Evolutionary conservation across 2,888 invertebrate species (phyloP), one percentile per base, ranked within the genome.

Genomic region (Neoaliturus tenellus): DNA sequence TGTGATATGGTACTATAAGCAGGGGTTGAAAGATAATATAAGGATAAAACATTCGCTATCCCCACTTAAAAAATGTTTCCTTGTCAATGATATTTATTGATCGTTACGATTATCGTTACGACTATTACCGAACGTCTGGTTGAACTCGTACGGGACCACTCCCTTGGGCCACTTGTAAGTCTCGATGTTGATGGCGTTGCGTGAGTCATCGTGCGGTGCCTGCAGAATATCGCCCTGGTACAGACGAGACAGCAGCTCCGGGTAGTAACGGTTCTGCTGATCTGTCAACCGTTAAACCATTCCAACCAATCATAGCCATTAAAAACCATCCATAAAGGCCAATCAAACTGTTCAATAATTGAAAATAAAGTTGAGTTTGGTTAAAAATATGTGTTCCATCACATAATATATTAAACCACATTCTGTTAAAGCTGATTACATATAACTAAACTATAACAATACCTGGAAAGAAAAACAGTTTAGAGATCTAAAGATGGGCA

Each of bases 211-310:
- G 33, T 81, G 81, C 10, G 85, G 85, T 10, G 86, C 84, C 35
- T 86, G 25, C 55, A 89, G 84, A 39, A 89, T 89, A 51, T 89
- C 89, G 10, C 88, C 89, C 85, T 89, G 87, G 78, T 87, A 88
- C 33, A 87, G 84, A 1, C 85, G 83, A 2, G 88, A 87, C 20
- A 83, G 83, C 83, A 88, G 83, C 75, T 88, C 88, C 3, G 88
- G 88, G 81, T 87, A 88, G 71, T 33, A 78, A 20, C 51, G 31
- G 55, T 55, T 51, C 33, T 78, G 78, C 35, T 78, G 78, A 12
- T 78, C 78, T 78, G 78, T 23, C 8, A 23, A 23, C 41, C n/a
- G n/a, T n/a, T n/a, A n/a, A n/a, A n/a, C n/a, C n/a, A n/a, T n/a
- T n/a, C n/a, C n/a, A n/a, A n/a, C n/a, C n/a, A n/a, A n/a, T n/a